Conservation (phyloP, 2,888 invertebrate genomes). For the Andrena marginata region DNA sequence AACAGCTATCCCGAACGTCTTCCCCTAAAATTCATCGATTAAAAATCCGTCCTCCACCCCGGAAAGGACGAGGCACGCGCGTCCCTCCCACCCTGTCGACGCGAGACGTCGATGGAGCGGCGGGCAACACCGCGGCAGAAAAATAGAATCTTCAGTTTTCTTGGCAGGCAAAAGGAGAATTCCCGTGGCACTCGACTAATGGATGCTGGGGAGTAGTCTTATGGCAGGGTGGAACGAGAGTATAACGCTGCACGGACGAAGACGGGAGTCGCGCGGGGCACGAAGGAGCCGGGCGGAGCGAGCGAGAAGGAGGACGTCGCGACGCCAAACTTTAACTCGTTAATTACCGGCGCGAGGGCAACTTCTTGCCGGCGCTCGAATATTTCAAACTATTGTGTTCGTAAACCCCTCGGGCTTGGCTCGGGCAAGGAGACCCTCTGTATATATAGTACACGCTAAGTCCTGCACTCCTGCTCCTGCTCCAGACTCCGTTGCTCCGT, state of each 20-base stretch:
- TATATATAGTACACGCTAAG: conserved; percentile 55
- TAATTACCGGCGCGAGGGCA: conserved; percentile 84
- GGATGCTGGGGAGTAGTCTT: conserved; percentile 82
- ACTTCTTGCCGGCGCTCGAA: conserved; percentile 83
- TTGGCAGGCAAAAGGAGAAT: conserved; percentile 77
- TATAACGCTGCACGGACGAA: conserved; percentile 38
- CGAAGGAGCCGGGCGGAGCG: conserved; percentile 31
- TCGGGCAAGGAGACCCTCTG: conserved; percentile 72
- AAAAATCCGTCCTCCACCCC: conserved; percentile 5
- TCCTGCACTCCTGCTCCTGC: conserved; percentile 67
- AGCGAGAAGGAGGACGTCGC: conserved; percentile 73
- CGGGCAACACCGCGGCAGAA: conserved; percentile 36
- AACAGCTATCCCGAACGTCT: not conserved
- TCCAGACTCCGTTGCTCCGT: conserved; percentile 61
- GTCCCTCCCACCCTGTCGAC: not conserved
- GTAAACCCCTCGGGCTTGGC: conserved; percentile 83
- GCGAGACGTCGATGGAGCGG: conserved; percentile 13
- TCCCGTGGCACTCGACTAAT: conserved; percentile 83
- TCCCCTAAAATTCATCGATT: not conserved
- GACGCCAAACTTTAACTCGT: conserved; percentile 85
- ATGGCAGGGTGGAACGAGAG: conserved; percentile 69
- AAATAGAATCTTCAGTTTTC: conserved; percentile 68
- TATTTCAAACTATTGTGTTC: conserved; percentile 85
- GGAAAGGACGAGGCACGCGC: not conserved
- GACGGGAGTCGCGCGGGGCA: conserved; percentile 31